Percentiles rank a stretch among this genome's conserved stretches.
phyloP scores from a whole-genome alignment of 2,113 vertebrate species.

The Xyrauchen texanus region DNA sequence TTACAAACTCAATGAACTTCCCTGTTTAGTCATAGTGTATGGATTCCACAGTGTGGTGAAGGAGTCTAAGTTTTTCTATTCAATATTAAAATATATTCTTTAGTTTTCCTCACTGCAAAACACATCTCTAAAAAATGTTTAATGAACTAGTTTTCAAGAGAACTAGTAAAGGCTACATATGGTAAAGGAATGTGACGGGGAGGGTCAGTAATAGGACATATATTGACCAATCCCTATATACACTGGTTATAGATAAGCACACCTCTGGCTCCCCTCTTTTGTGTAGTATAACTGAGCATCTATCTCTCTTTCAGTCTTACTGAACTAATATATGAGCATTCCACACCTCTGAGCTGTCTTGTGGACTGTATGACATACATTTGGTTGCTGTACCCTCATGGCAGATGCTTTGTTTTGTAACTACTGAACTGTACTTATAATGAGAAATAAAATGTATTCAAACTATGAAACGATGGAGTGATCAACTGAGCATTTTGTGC shows the following conservation, averaged over 20 bases:
- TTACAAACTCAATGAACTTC: conserved; percentile 21
- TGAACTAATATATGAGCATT: conserved; percentile 76
- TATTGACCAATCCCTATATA: conserved; percentile 48
- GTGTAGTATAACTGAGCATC: conserved; percentile 40
- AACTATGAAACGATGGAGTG: conserved; percentile 68
- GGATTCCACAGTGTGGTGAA: conserved; percentile 36
- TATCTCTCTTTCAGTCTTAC: conserved; percentile 62
- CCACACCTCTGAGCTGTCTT: conserved; percentile 78
- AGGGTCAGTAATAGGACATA: conserved; percentile 57
- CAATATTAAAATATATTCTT: conserved; percentile 51
- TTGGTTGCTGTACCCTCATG: conserved; percentile 81
- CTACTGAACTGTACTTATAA: conserved; percentile 88
- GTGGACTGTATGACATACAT: conserved; percentile 78
- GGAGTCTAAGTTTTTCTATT: conserved; percentile 34
- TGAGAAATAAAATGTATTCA: conserved; percentile 86
- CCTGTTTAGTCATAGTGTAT: conserved; percentile 23
- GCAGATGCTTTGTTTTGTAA: conserved; percentile 86
- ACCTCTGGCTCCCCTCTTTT: conserved; percentile 29
- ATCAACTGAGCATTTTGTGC: conserved; percentile 46
- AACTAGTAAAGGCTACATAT: conserved; percentile 49
- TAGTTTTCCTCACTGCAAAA: conserved; percentile 49
- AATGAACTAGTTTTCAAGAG: conserved; percentile 40
- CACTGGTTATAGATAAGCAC: conserved; percentile 47
- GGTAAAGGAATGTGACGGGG: conserved; percentile 62
- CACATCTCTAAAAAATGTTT: conserved; percentile 41